Evolutionary conservation across 2,797 vertebrate genomes (phyloP).

Genomic region (Rhinatrema bivittatum): DNA sequence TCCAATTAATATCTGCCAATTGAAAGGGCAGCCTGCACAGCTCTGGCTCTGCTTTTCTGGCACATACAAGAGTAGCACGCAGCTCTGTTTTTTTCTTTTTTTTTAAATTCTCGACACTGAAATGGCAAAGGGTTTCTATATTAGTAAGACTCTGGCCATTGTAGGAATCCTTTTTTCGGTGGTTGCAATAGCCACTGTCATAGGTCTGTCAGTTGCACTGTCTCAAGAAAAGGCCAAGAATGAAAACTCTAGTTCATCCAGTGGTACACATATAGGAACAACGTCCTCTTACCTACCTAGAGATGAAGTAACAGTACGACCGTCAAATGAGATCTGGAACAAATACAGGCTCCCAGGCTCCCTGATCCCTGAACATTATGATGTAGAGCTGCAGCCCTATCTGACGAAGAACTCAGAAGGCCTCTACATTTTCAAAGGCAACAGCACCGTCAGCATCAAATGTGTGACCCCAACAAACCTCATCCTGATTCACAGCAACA

Average conservation of each 20-base stretch:
- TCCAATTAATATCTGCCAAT: too few relatives aligned
- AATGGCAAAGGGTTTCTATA: slow-evolving; percentile 84
- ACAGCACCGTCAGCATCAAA: slow-evolving; percentile 57
- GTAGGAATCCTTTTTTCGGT: slow-evolving; percentile 50
- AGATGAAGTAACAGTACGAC: background rate
- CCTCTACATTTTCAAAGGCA: slow-evolving; percentile 73
- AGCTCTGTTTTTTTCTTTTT: too few relatives aligned
- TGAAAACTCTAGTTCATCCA: fast-evolving
- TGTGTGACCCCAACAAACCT: slow-evolving; percentile 57
- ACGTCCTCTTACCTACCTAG: fast-evolving
- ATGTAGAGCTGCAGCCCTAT: slow-evolving; percentile 64
- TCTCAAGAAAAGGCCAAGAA: slow-evolving; percentile 66
- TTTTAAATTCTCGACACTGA: too few relatives aligned
- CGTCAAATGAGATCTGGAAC: slow-evolving; percentile 60
- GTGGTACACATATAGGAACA: too few relatives aligned
- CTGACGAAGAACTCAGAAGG: slow-evolving; percentile 5
- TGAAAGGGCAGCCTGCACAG: too few relatives aligned
- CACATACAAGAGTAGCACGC: too few relatives aligned
- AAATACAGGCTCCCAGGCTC: slow-evolving; percentile 61
- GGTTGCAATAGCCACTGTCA: slow-evolving; percentile 61
- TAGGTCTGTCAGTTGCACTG: slow-evolving; percentile 76
- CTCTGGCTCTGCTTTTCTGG: too few relatives aligned
- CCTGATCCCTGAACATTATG: slow-evolving; percentile 60
- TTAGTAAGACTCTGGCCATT: slow-evolving; percentile 68
- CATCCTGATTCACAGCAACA: slow-evolving; percentile 63